Percentiles rank a stretch among this genome's conserved stretches.
Conservation (phyloP, 2,888 invertebrate genomes). For the Gastrophysa polygoni region DNA sequence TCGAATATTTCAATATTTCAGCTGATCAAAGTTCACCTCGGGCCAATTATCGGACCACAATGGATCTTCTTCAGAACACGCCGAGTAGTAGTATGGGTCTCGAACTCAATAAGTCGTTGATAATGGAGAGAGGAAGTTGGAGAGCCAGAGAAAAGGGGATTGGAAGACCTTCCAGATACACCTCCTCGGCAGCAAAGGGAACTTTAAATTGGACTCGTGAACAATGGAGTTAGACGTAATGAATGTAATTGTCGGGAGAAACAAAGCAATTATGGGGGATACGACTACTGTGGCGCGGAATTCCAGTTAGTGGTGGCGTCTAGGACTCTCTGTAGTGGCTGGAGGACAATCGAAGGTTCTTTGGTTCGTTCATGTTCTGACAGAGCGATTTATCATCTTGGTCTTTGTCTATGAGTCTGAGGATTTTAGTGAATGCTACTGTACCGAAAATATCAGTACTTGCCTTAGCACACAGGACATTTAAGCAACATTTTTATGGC, state of each 20-base stretch:
- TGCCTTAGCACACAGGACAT: no score
- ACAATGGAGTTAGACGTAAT: conserved; percentile 51
- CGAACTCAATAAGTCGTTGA: conserved; percentile 35
- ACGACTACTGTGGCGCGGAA: conserved; percentile 20
- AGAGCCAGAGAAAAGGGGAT: conserved; percentile 16
- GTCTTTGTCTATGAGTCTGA: no score
- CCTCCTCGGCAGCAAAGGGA: conserved; percentile 42
- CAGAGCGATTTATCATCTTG: no score
- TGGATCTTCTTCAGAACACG: conserved; percentile 27
- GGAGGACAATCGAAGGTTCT: neutral
- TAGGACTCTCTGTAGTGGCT: neutral
- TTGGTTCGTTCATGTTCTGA: no score
- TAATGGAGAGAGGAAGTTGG: conserved; percentile 28
- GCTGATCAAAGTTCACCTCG: conserved; percentile 24
- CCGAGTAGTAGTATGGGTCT: conserved; percentile 23
- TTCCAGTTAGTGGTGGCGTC: neutral
- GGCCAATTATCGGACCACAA: conserved; percentile 27
- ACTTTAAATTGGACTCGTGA: conserved; percentile 50
- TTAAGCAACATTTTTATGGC: no score
- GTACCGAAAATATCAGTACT: no score
- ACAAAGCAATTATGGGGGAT: conserved; percentile 46
- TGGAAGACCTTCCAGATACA: conserved; percentile 35
- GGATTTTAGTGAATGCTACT: no score
- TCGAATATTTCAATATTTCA: conserved; percentile 22
- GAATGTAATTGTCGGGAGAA: conserved; percentile 50